Base-by-base conservation (phyloP, 2,888 invertebrate genomes). In the Patella caerulea region DNA sequence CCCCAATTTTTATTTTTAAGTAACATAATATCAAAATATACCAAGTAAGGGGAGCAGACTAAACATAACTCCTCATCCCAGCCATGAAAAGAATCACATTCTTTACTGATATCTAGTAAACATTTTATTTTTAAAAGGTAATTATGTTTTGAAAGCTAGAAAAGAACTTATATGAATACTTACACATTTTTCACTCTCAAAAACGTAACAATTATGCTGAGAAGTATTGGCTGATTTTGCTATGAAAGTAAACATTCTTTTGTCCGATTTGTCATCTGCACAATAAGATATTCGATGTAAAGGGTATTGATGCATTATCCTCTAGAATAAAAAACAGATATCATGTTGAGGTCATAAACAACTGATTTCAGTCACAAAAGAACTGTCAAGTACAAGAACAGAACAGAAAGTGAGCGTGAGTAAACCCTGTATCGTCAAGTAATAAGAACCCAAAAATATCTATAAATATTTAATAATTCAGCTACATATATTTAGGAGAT, bases 211-310 rank as follows among this genome's bases (percentile, higher is more conserved):
- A 88, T 96, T 96, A 92, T 99, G 98, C 83, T 89, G 86, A 74
- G 85, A 87, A 15, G 86, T 83, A 78, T 86, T 86, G 12, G 85
- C 94, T 34, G 95, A 95, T 92, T 97, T 97, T 65, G 97, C 97
- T 83, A 98, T 97, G 92, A 97, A 98, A 12, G 97, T 97, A 93
- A 99, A 98, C 93, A 98, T 98, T 87, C 97, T 96, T 92, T 98
- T 98, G 86, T 98, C 98, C 75, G 97, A 97, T 91, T 99, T 99
- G 92, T 99, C 99, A 91, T 99, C 99, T 1, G 99, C 98, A 93
- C 98, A 99, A 93, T 99, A 99, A 0, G 98, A 98, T 93, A 99
- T 99, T 93, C 98, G 95, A 92, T 98, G 98, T 72, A 99, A 93
- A 0, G 98, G 98, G 92, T 98, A 98, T 92, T 98, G 97, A 92